Evolutionary conservation across 2,797 vertebrate genomes (phyloP).

Genomic region (Acridotheres tristis): DNA sequence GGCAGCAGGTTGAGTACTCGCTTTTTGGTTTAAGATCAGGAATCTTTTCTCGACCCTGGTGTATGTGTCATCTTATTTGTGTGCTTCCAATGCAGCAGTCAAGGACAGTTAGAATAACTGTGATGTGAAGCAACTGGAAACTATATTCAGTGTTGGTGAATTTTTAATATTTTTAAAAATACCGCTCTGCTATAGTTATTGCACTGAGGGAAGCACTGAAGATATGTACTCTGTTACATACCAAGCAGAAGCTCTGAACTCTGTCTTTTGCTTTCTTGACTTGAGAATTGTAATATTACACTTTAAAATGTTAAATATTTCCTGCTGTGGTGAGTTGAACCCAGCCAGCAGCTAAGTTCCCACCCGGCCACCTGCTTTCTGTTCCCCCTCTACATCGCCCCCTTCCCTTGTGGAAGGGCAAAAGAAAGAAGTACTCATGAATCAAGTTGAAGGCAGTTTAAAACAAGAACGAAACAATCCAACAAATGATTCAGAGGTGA

Average conservation of each 20-base stretch:
- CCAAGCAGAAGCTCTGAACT: neutral
- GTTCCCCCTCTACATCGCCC: accelerated
- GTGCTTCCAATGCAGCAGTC: neutral
- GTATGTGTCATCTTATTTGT: neutral
- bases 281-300: neutral
- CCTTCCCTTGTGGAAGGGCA: neutral
- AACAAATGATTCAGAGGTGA: neutral
- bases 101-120: neutral
- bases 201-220: neutral
- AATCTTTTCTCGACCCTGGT: neutral
- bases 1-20: neutral
- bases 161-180: neutral
- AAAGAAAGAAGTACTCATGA: neutral
- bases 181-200: neutral
- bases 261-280: neutral
- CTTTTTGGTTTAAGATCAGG: neutral
- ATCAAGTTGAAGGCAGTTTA: neutral
- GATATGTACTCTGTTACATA: neutral
- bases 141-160: neutral
- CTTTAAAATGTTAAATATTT: neutral
- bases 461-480: neutral
- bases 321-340: neutral
- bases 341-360: neutral
- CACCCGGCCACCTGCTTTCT: neutral
- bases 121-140: neutral